A percentile compares a stretch with the other conserved stretches of the same genome.
Conservation (phyloP, 2,888 invertebrate genomes). For the Muscina levida region DNA sequence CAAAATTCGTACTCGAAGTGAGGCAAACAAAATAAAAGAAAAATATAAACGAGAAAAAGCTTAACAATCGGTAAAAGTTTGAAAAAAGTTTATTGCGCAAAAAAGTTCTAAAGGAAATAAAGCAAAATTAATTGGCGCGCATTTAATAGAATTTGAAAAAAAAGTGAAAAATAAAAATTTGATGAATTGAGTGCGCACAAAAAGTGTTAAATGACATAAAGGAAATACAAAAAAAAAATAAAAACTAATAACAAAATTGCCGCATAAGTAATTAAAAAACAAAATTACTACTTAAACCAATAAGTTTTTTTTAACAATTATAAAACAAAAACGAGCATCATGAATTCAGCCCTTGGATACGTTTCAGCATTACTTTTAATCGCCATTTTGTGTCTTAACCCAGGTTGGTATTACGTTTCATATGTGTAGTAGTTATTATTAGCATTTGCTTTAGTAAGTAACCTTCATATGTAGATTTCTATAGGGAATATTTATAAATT, state of each 20-base stretch:
- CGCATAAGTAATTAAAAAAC: not conserved
- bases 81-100: conserved; percentile 18
- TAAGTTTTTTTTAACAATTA: not conserved
- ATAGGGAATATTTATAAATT: not conserved
- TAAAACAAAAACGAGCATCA: conserved; percentile 3
- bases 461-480: not conserved
- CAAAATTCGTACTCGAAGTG: too few species aligned
- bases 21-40: too few species aligned
- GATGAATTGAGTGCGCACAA: too few species aligned
- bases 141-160: conserved; percentile 20
- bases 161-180: conserved; percentile 17
- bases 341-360: conserved; percentile 66
- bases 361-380: conserved; percentile 67
- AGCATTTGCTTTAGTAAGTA: not conserved
- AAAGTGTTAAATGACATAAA: conserved; percentile 22
- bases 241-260: not conserved
- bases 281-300: conserved; percentile 29
- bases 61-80: not conserved
- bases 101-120: conserved; percentile 2
- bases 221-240: conserved; percentile 8
- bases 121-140: conserved; percentile 38
- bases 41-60: conserved; percentile 14
- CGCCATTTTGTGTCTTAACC: conserved; percentile 69
- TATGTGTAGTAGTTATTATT: not conserved
- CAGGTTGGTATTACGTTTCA: conserved; percentile 70